Evolutionary conservation across 23 tunicate genomes (phyloP).

Genomic region (Pegea sp.): DNA sequence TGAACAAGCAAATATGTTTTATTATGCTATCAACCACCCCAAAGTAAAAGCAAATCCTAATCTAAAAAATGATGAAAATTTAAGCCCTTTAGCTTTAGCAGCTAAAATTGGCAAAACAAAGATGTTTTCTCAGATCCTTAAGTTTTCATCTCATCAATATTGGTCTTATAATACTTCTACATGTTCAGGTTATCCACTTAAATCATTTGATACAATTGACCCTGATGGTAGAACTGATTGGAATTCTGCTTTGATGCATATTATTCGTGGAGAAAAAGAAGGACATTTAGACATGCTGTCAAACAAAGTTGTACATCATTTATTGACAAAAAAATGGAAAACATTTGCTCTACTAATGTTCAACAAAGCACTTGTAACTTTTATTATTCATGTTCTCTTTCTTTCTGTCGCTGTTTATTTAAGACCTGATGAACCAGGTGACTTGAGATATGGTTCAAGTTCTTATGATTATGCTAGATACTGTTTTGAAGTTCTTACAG

Average conservation of each 20-base stretch:
- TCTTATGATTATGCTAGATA: constrained; percentile 28
- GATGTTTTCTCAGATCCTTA: constrained; percentile 69
- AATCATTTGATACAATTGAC: constrained; percentile 42
- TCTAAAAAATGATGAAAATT: constrained; percentile 9
- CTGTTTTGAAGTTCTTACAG: constrained; percentile 38
- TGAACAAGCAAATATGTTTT: constrained; percentile 65
- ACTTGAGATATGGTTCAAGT: constrained; percentile 25
- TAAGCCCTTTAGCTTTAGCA: constrained; percentile 72
- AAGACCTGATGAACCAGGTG: constrained; percentile 26
- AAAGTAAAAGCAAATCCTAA: constrained; percentile 27
- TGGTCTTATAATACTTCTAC: constrained; percentile 73
- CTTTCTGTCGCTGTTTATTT: constrained; percentile 52
- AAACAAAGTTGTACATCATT: constrained; percentile 35
- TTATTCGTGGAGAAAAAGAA: constrained; percentile 50
- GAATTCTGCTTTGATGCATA: constrained; percentile 85
- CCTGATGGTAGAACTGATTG: constrained; percentile 63
- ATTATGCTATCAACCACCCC: constrained; percentile 42
- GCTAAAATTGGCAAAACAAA: constrained; percentile 44
- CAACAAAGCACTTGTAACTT: constrained; percentile 20
- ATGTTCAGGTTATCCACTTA: constrained; percentile 63
- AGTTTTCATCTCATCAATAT: constrained; percentile 28
- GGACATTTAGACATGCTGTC: constrained; percentile 50
- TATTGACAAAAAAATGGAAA: constrained; percentile 65
- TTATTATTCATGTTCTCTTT: constrained; percentile 27
- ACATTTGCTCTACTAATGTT: constrained; percentile 34